Conservation (phyloP, 1,140 invertebrate species). For the Mamestra configurata region DNA sequence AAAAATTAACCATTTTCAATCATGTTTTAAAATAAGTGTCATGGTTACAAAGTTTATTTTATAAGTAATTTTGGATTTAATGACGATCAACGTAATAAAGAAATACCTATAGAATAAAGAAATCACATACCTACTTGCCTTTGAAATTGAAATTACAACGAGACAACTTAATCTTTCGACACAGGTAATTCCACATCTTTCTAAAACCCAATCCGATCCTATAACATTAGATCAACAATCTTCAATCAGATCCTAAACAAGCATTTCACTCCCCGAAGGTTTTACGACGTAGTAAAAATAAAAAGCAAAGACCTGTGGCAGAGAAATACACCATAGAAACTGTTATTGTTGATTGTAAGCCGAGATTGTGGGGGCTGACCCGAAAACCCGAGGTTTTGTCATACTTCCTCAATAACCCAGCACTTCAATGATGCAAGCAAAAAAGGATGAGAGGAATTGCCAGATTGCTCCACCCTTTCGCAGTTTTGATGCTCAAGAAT, state of each 20-base stretch:
- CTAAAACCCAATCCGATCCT: neutral
- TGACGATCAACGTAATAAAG: too few species aligned
- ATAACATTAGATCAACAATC: slow-evolving; percentile 8
- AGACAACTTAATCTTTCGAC: neutral
- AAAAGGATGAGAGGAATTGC: slow-evolving; percentile 18
- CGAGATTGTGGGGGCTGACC: slow-evolving; percentile 37
- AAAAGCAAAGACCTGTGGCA: slow-evolving; percentile 23
- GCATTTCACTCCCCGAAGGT: slow-evolving; percentile 10
- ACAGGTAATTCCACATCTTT: neutral
- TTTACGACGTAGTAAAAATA: slow-evolving; percentile 45
- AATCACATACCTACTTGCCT: too few species aligned
- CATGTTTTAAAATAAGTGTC: too few species aligned
- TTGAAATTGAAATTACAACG: too few species aligned
- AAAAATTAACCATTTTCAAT: too few species aligned
- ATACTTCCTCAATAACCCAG: slow-evolving; percentile 35
- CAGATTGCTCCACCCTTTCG: neutral
- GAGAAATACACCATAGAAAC: slow-evolving; percentile 32
- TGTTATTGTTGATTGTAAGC: slow-evolving; percentile 38
- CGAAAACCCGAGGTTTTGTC: slow-evolving; percentile 24
- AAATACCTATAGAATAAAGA: too few species aligned
- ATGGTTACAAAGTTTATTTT: too few species aligned
- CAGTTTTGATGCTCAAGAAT: neutral
- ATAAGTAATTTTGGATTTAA: too few species aligned
- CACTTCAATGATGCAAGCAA: slow-evolving; percentile 1
- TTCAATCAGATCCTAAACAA: slow-evolving; percentile 29